phyloP scores from a whole-genome alignment of 2,113 vertebrate species.

The Psilopogon haemacephalus region DNA sequence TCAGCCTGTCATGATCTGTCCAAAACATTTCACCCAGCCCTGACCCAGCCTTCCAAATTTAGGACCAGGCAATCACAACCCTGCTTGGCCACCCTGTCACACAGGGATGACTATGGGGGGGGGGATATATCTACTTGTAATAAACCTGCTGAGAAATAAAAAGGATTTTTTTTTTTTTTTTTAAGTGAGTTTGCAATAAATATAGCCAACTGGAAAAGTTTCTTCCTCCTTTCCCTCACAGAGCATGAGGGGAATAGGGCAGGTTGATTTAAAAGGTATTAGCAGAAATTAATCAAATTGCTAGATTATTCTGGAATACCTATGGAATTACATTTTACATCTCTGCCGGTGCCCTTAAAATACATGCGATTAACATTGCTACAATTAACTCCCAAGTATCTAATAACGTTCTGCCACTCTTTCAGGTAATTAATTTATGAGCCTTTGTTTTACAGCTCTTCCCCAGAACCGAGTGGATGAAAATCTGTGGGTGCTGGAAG shows the following conservation, averaged over 20 bases:
- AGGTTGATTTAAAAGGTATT: slow-evolving; percentile 37
- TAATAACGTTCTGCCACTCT: slow-evolving; percentile 9
- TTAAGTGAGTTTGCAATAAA: not conserved
- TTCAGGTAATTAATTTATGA: slow-evolving; percentile 47
- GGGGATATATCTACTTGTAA: not conserved
- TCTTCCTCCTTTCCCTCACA: not conserved
- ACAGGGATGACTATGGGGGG: not conserved
- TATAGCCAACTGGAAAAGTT: not conserved
- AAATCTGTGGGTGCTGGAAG: not conserved
- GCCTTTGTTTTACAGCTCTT: slow-evolving; percentile 16
- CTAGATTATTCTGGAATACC: slow-evolving; percentile 44
- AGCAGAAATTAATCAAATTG: slow-evolving; percentile 55
- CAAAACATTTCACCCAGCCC: not conserved
- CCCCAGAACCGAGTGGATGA: not conserved
- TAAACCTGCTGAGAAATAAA: not conserved
- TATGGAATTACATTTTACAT: slow-evolving; percentile 8
- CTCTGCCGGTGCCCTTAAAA: slow-evolving; percentile 22
- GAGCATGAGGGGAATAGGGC: not conserved
- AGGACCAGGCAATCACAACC: not conserved
- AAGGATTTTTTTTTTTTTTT: not conserved
- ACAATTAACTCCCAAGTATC: slow-evolving; percentile 35
- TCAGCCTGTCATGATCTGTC: not conserved
- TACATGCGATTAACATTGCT: not conserved
- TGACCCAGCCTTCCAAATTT: not conserved
- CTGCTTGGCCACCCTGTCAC: not conserved